Conservation (phyloP, 1,140 invertebrate genomes). For the Cotesia glomerata region DNA sequence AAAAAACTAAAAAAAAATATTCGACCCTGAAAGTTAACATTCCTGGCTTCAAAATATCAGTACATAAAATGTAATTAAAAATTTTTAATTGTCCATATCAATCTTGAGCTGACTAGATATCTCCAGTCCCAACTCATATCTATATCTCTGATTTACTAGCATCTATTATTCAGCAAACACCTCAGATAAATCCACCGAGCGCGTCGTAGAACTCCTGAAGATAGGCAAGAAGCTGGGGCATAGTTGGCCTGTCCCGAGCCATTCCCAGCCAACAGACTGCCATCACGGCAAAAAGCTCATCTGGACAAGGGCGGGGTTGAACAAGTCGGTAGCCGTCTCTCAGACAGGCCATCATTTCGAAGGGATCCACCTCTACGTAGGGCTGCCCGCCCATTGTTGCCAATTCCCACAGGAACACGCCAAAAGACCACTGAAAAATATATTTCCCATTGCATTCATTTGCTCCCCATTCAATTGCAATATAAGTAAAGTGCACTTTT, state of each 20-base stretch:
- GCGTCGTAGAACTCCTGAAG: constrained; percentile 89
- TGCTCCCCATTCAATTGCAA: too few species aligned
- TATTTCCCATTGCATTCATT: constrained; percentile 12
- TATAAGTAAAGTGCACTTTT: too few species aligned
- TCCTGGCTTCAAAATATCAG: too few species aligned
- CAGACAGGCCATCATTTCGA: constrained; percentile 87
- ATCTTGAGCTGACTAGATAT: too few species aligned
- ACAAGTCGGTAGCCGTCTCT: constrained; percentile 86
- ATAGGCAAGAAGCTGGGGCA: constrained; percentile 82
- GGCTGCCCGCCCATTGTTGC: constrained; percentile 88
- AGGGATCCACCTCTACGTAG: constrained; percentile 88
- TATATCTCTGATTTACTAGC: not conserved
- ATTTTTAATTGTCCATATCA: too few species aligned
- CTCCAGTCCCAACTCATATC: not conserved
- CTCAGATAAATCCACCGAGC: constrained; percentile 77
- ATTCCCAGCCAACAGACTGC: constrained; percentile 87
- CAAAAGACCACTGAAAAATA: constrained; percentile 86
- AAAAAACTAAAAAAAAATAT: too few species aligned
- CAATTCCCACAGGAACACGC: constrained; percentile 93
- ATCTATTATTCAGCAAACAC: not conserved
- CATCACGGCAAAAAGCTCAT: constrained; percentile 93
- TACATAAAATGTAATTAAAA: too few species aligned
- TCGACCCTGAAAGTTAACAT: too few species aligned
- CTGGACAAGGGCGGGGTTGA: constrained; percentile 92
- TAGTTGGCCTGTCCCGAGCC: constrained; percentile 81